These are phyloP conservation scores for rabbit (Oryctolagus cuniculus) DNA, from an alignment of 2,113 vertebrate species.

Conservation along the genomic window mOryCun1.1 NC_091436.1:34423501-34424000, in stretches of 20 bases:
- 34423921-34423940: background rate
- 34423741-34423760: background rate
- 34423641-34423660: background rate
- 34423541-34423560: background rate
- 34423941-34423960: background rate
- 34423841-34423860: background rate
- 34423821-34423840: background rate
- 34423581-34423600: background rate
- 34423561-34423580: background rate
- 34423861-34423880: background rate
- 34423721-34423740: background rate
- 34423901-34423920: background rate
- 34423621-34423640: background rate
- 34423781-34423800: background rate
- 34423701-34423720: background rate
- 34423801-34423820: background rate
- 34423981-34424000: conserved; percentile 17
- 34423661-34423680: background rate
- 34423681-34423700: background rate
- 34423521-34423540: conserved; percentile 14
- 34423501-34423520: too few species aligned
- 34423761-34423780: background rate
- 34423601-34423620: background rate
- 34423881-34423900: background rate
- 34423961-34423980: conserved; percentile 14